phyloP scores from a whole-genome alignment of 2,888 invertebrate species.

The Andricus quercusramuli region DNA sequence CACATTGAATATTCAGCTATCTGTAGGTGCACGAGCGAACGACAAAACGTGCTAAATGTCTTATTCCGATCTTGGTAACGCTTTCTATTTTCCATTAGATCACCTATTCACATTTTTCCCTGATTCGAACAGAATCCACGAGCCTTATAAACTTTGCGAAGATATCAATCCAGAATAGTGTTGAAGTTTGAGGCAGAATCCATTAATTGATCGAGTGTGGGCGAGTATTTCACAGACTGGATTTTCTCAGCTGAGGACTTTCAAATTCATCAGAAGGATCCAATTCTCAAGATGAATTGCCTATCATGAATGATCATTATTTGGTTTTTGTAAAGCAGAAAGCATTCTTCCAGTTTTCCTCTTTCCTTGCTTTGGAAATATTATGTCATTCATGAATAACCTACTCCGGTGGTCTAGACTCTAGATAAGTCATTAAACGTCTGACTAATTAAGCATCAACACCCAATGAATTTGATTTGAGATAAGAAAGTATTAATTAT shows the following conservation, averaged over 20 bases:
- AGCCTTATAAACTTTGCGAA: background rate
- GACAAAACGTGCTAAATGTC: conserved; percentile 36
- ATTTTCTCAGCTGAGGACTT: conserved; percentile 1
- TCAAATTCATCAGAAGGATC: background rate
- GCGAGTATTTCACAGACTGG: background rate
- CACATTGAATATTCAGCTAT: conserved; percentile 34
- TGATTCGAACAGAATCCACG: background rate
- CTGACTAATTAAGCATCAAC: conserved; percentile 26
- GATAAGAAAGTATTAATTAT: conserved; percentile 31
- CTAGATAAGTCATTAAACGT: conserved; percentile 25
- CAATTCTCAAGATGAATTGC: too few relatives aligned
- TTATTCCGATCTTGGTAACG: conserved; percentile 25
- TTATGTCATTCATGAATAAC: background rate
- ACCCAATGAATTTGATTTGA: conserved; percentile 20
- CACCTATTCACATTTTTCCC: background rate
- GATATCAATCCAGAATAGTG: conserved; percentile 18
- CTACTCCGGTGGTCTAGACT: background rate
- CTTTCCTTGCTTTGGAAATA: too few relatives aligned
- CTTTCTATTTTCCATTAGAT: conserved; percentile 34
- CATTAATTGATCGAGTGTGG: conserved; percentile 32
- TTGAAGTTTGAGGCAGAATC: conserved; percentile 17
- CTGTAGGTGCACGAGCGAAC: conserved; percentile 20
- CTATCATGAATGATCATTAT: too few relatives aligned
- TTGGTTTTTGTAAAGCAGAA: too few relatives aligned
- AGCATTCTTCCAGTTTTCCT: too few relatives aligned